phyloP scores from a whole-genome alignment of 2,113 vertebrate genomes.

The Pristiophorus japonicus region DNA sequence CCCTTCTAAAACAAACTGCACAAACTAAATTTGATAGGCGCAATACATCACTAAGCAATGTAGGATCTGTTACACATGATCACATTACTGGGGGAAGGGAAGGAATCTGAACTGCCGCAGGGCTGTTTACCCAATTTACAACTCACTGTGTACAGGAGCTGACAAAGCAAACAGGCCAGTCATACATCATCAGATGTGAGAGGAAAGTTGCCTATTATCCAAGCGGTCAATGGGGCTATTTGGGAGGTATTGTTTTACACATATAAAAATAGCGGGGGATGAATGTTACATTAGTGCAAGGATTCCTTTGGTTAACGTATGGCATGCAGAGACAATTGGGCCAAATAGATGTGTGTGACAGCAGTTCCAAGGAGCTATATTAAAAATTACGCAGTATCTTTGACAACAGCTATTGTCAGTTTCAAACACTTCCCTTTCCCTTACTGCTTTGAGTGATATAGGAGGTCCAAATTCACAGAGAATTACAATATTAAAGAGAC shows the following conservation, averaged over 20 bases:
- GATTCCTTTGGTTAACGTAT: not conserved
- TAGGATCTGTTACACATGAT: not conserved
- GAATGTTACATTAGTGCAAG: not conserved
- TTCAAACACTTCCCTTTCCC: not conserved
- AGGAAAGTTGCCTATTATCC: not conserved
- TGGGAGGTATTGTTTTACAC: not conserved
- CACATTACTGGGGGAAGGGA: not conserved
- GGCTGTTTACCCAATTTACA: not conserved
- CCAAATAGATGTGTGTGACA: not conserved
- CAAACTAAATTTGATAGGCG: not conserved
- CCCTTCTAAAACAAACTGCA: not conserved
- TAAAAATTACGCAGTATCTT: not conserved
- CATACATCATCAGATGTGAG: not conserved
- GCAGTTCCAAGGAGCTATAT: not conserved
- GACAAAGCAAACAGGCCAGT: not conserved
- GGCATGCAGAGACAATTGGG: not conserved
- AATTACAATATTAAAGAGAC: not conserved
- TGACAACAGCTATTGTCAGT: not conserved
- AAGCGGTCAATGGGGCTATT: not conserved
- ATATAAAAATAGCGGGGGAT: not conserved
- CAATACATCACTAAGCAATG: not conserved
- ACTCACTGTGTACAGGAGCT: not conserved
- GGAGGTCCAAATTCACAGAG: not conserved
- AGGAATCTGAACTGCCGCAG: not conserved
- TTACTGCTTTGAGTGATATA: not conserved